Evolutionary conservation across 2,113 vertebrate species (phyloP), one percentile per base, ranked within the genome.

Genomic region (Todiramphus saurophagus): DNA sequence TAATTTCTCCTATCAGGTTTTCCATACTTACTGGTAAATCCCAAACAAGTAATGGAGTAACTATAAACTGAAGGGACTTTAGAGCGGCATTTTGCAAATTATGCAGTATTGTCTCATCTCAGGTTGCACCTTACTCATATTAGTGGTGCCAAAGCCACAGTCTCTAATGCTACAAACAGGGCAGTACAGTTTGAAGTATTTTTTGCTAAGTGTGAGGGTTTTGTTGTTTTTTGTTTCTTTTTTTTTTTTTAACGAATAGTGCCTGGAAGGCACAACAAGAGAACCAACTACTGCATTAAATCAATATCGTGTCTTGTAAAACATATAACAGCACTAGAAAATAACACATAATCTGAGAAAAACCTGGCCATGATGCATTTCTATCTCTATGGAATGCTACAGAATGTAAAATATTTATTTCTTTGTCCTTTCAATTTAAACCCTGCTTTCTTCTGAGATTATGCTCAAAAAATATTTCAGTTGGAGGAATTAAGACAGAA

Each of bases 231-330:
- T 35, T 50, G 31, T 33, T 18, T 28, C 8, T 11, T 35, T 62
- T 27, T 58, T 27, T 27, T 60, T 35, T 81, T 85, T 79, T 7
- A 89, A 95, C 92, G 77, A 96, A 87, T 87, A 80, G 80, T 91
- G 87, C 94, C 96, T 94, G 80, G 80, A 94, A 96, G 95, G 96
- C 95, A 96, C 73, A 93, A 93, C 82, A 84, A 92, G 70, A 91
- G 63, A 94, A 85, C 77, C 86, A 96, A 46, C 87, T 87, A 91
- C 63, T 95, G 86, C 87, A 95, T 95, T 96, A 94, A 96, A 97
- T 96, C 96, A 96, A 95, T 97, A 94, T 80, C 94, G 74, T 94
- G 89, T 95, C 96, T 94, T 95, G 96, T 91, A 96, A 96, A 97
- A 96, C 94, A 96, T 85, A 91, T 93, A 95, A 87, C 50, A 89